phyloP scores from a whole-genome alignment of 1,140 invertebrate genomes.

The Scaptodrosophila lebanonensis region DNA sequence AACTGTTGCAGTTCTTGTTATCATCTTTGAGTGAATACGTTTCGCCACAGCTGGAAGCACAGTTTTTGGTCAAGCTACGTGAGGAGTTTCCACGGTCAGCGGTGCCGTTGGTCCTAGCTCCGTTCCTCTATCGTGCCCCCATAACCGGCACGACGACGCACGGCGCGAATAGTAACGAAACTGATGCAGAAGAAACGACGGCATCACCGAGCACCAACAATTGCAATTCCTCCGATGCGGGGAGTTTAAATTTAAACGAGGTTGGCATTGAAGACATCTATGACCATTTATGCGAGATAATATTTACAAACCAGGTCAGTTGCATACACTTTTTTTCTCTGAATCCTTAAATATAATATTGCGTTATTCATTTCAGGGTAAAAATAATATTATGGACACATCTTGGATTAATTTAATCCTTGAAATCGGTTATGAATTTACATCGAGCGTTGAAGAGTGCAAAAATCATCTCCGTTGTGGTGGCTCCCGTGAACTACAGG shows the following conservation, averaged over 20 bases:
- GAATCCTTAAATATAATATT: neutral
- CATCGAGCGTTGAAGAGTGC: constrained; percentile 91
- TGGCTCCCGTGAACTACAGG: constrained; percentile 80
- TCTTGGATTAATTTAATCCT: constrained; percentile 89
- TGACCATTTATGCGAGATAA: constrained; percentile 75
- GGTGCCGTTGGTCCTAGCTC: constrained; percentile 91
- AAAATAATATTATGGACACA: constrained; percentile 83
- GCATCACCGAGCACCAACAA: constrained; percentile 38
- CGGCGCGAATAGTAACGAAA: constrained; percentile 35
- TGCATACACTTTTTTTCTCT: neutral
- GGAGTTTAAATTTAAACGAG: constrained; percentile 64
- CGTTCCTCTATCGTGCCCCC: constrained; percentile 85
- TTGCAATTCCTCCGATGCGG: constrained; percentile 50
- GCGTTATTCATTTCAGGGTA: constrained; percentile 51
- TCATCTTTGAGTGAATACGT: constrained; percentile 79
- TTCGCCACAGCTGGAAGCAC: constrained; percentile 84
- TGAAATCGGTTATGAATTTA: constrained; percentile 94
- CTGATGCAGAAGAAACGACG: constrained; percentile 60
- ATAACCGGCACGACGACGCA: constrained; percentile 28
- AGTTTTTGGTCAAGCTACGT: constrained; percentile 88
- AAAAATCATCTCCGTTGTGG: constrained; percentile 88
- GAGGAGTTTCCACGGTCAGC: constrained; percentile 91
- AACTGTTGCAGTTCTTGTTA: constrained; percentile 91
- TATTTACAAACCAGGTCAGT: constrained; percentile 66
- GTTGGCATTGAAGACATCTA: constrained; percentile 75